Base-by-base conservation (phyloP, 92 coral and sea anemone species). In the Bergia puertoricense region DNA sequence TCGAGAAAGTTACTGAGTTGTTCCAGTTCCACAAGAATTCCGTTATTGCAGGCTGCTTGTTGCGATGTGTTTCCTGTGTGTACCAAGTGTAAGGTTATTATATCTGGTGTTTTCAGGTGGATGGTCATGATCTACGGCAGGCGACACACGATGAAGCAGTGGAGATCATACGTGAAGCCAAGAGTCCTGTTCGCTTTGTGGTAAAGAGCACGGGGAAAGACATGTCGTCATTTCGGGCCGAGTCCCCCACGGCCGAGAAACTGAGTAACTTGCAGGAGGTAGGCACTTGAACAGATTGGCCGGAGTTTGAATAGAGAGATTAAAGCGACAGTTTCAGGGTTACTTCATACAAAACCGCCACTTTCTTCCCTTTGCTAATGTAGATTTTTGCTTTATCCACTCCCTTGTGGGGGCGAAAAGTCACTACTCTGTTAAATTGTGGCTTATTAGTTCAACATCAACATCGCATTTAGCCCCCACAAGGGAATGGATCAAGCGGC, bases 131-230 rank as follows among this genome's bases (percentile, higher is more conserved):
- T 84, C 94, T 97, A 4, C 94, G 98, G 22, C 90, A 95, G 66
- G 97, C 99, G 23, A 85, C 97, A 6, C 98, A 97, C 84, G 99
- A 97, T 69, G 98, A 95, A 73, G 98, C 99, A 11, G 99, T 95
- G 67, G 99, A 97, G 85, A 93, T 93, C 16, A 97, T 97, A 59
- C 93, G 93, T 48, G 90, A 90, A 43, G 98, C 98, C 38, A 95
- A 93, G 82, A 95, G 92, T 51, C 99, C 99, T 20, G 98, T 97
- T 76, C 92, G 95, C 48, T 97, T 97, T 89, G 98, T 94, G 7
- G 97, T 97, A 39, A 92, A 90, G 80, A 92, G 93, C 50, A 95
- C 93, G 3, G 97, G 94, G 20, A 92, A 87, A 51, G 92, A 94
- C 23, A 66, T 92, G 88, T 44, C 86, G 82, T 65, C 93, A 62